phyloP scores from a whole-genome alignment of 1,140 invertebrate species.

The Charaxes varanes region DNA sequence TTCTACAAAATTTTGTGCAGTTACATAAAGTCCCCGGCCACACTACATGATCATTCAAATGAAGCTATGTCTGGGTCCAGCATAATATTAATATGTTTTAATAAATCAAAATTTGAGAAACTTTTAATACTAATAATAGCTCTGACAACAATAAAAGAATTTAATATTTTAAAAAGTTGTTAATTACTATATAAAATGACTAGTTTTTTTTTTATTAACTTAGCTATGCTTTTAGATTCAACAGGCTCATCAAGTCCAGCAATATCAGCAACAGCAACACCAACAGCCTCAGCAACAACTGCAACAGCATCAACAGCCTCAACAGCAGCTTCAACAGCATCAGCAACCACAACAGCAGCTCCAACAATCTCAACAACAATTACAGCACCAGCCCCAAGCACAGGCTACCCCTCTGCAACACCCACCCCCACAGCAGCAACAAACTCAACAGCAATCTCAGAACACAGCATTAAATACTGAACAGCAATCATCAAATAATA shows the following conservation, averaged over 20 bases:
- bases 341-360: constrained; percentile 41
- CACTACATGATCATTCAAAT: no score
- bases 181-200: no score
- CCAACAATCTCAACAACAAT: constrained; percentile 53
- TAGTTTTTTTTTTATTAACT: no score
- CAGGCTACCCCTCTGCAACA: constrained; percentile 50
- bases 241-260: constrained; percentile 52
- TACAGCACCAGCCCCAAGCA: constrained; percentile 53
- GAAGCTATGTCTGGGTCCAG: no score
- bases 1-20: no score
- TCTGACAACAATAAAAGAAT: no score
- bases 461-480: constrained; percentile 36
- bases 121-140: no score
- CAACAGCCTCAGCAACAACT: constrained; percentile 48
- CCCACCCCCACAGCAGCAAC: constrained; percentile 38
- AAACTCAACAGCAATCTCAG: constrained; percentile 27
- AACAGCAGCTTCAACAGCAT: constrained; percentile 65
- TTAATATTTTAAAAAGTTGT: no score
- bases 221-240: constrained; percentile 53
- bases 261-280: constrained; percentile 46
- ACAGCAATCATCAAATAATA: constrained; percentile 41
- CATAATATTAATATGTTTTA: constrained; percentile 1
- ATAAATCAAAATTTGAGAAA: neutral
- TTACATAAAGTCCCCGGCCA: no score
- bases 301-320: constrained; percentile 39